These are phyloP conservation scores for Ceyx margarethae DNA, from an alignment of 2,113 vertebrate species.

Conservation along the genomic window DNA sequence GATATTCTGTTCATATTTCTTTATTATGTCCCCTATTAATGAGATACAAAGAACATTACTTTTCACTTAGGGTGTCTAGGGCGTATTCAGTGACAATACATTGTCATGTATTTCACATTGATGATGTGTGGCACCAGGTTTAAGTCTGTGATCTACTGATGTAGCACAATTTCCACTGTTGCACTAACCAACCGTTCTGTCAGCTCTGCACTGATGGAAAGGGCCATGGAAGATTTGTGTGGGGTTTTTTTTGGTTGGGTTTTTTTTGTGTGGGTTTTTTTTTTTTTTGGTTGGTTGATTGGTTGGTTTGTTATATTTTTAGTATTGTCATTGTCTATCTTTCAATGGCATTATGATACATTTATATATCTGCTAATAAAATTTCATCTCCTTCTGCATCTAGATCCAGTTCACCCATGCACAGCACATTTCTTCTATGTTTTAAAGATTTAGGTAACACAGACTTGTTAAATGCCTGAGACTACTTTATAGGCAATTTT, in stretches of 20 bases:
- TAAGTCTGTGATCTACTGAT: background rate
- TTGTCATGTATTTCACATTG: background rate
- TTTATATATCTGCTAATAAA: background rate
- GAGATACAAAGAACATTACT: background rate
- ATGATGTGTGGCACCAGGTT: background rate
- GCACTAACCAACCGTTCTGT: background rate
- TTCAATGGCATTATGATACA: background rate
- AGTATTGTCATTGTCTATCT: background rate
- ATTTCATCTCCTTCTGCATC: background rate
- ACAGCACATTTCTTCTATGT: background rate
- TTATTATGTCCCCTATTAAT: background rate
- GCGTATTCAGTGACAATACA: background rate
- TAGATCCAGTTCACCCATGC: background rate
- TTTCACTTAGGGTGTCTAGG: background rate
- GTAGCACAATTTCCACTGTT: background rate
- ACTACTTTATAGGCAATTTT: constrained; percentile 15
- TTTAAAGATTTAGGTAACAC: background rate
- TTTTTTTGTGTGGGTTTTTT: background rate
- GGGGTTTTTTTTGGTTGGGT: too few relatives aligned
- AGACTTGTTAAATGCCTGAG: background rate
- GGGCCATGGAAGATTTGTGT: background rate
- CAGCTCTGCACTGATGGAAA: background rate
- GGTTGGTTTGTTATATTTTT: background rate
- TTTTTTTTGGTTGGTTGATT: too few relatives aligned
- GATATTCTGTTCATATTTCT: background rate